Evolutionary conservation across 2,888 invertebrate genomes (phyloP).

Genomic region (Hydropsyche betteni): DNA sequence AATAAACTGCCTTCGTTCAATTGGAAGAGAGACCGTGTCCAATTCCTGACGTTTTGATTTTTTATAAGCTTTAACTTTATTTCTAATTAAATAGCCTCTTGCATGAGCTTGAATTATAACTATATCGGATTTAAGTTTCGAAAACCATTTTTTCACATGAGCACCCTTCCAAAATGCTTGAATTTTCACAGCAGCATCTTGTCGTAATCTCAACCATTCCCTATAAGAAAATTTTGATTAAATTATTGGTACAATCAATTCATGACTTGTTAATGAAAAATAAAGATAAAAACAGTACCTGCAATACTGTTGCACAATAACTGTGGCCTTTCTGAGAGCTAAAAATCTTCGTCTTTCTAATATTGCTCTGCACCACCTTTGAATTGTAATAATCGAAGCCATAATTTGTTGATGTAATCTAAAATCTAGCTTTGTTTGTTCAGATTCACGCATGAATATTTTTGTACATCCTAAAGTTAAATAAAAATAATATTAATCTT

Average conservation of each 20-base stretch:
- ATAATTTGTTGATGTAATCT: conserved; percentile 93
- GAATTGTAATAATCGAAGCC: conserved; percentile 89
- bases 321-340: conserved; percentile 75
- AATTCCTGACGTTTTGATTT: conserved; percentile 35
- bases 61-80: conserved; percentile 63
- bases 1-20: background rate
- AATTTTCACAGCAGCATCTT: conserved; percentile 72
- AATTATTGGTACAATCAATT: background rate
- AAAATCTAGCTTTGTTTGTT: conserved; percentile 91
- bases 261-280: background rate
- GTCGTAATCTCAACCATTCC: conserved; percentile 64
- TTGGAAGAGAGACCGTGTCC: background rate
- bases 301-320: conserved; percentile 74
- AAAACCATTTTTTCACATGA: conserved; percentile 72
- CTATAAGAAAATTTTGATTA: conserved; percentile 53
- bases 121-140: conserved; percentile 68
- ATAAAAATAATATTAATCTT: background rate
- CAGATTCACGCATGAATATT: conserved; percentile 93
- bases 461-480: conserved; percentile 74
- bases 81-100: conserved; percentile 72
- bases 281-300: conserved; percentile 56
- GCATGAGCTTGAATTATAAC: conserved; percentile 77
- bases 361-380: conserved; percentile 88
- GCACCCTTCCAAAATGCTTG: conserved; percentile 83
- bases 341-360: conserved; percentile 82